phyloP scores from a whole-genome alignment of 1,140 invertebrate species.

The Bacillus rossius region DNA sequence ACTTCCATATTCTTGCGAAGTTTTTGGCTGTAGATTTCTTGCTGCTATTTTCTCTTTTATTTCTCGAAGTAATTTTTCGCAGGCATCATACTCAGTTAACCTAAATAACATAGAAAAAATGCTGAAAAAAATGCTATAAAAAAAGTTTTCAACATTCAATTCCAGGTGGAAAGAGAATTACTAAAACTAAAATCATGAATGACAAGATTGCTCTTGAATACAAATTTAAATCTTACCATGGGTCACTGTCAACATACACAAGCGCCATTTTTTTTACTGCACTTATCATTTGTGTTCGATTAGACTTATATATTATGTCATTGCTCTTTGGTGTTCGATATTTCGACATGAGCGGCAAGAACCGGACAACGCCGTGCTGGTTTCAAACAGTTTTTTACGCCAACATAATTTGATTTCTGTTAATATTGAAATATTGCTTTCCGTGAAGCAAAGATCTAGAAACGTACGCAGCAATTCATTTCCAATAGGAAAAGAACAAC shows the following conservation, averaged over 20 bases:
- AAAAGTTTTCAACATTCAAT: neutral
- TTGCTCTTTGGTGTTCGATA: no score
- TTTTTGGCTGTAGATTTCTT: conserved; percentile 46
- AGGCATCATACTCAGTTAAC: conserved; percentile 58
- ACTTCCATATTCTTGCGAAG: conserved; percentile 47
- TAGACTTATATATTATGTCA: no score
- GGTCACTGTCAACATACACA: conserved; percentile 12
- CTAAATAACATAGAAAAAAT: no score
- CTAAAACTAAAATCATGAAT: neutral
- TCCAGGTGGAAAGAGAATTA: neutral
- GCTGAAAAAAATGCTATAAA: conserved; percentile 16
- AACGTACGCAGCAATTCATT: no score
- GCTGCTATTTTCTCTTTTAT: conserved; percentile 54
- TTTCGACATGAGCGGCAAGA: no score
- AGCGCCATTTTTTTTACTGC: conserved; percentile 15
- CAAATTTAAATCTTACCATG: conserved; percentile 3
- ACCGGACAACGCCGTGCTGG: no score
- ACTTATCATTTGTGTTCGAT: no score
- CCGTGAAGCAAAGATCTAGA: no score
- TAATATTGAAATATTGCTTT: no score
- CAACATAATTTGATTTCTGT: no score
- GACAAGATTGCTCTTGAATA: neutral
- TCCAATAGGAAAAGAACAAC: no score
- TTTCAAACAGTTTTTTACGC: no score
- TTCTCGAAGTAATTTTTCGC: conserved; percentile 55